A percentile compares a stretch with the other conserved stretches of the same genome.
Evolutionary conservation across 2,113 vertebrate species (phyloP).

Genomic region (Ochotona curzoniae): DNA sequence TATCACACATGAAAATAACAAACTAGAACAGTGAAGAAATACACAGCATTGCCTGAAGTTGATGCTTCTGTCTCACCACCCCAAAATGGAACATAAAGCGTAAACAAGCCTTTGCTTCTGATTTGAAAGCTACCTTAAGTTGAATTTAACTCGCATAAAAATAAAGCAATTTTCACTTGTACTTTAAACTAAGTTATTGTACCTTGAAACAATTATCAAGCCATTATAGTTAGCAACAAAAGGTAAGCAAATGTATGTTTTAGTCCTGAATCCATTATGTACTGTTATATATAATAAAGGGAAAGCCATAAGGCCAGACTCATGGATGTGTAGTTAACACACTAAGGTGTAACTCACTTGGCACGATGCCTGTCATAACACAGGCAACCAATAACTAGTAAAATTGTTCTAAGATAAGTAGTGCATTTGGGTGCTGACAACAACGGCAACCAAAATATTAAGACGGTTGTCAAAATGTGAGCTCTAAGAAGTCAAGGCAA

Average conservation of each 20-base stretch:
- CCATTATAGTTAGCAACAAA: neutral
- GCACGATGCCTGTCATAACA: neutral
- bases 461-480: neutral
- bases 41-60: neutral
- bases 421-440: neutral
- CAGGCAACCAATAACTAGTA: neutral
- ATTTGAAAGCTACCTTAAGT: constrained; percentile 57
- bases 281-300: neutral
- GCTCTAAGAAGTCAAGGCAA: neutral
- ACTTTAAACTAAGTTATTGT: constrained; percentile 1
- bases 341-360: neutral
- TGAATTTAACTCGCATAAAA: constrained; percentile 31
- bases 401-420: neutral
- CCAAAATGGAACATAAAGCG: neutral
- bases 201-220: neutral
- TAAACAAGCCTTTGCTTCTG: neutral
- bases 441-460: neutral
- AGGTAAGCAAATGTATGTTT: neutral
- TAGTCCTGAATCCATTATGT: neutral
- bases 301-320: neutral
- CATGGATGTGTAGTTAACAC: neutral
- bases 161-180: constrained; percentile 53
- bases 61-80: neutral
- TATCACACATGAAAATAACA: neutral
- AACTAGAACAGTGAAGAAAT: neutral